These are phyloP conservation scores for Amphiprion clarkii DNA, from an alignment of 2,797 vertebrate species.

Conservation along the genomic window DNA sequence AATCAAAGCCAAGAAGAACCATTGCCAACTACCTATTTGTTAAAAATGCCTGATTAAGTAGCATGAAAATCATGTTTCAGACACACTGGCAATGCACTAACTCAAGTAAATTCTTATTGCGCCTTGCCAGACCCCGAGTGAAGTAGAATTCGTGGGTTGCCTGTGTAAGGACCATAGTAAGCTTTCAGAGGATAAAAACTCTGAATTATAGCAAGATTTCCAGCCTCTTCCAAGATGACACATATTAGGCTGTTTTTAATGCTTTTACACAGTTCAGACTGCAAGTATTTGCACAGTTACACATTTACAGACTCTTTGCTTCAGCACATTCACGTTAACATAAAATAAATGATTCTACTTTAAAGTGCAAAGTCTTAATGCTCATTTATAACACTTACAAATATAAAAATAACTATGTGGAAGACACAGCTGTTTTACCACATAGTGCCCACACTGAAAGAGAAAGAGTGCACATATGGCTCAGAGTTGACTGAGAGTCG, in stretches of 20 bases:
- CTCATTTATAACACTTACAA: not conserved
- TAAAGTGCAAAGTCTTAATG: not conserved
- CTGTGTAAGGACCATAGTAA: conserved; percentile 8
- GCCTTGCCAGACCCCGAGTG: conserved; percentile 1
- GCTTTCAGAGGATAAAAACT: conserved; percentile 13
- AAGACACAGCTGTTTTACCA: not conserved
- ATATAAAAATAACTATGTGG: not conserved
- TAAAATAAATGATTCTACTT: not conserved
- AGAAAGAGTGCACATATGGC: not conserved
- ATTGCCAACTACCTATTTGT: not conserved
- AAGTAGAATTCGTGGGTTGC: not conserved
- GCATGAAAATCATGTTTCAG: conserved; percentile 1
- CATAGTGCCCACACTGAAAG: not conserved
- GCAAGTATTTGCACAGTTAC: no score
- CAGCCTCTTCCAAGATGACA: conserved; percentile 3
- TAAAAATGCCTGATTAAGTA: not conserved
- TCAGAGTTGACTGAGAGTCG: no score
- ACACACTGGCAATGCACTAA: not conserved
- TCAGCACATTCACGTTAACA: not conserved
- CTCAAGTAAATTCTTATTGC: conserved; percentile 4
- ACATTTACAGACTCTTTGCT: not conserved
- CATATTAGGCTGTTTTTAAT: not conserved
- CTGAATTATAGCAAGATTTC: not conserved
- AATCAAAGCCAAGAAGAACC: not conserved
- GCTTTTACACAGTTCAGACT: no score